These are phyloP conservation scores for Halcyon chelicuti DNA, from an alignment of 2,797 vertebrate genomes.

Conservation along the genomic window DNA sequence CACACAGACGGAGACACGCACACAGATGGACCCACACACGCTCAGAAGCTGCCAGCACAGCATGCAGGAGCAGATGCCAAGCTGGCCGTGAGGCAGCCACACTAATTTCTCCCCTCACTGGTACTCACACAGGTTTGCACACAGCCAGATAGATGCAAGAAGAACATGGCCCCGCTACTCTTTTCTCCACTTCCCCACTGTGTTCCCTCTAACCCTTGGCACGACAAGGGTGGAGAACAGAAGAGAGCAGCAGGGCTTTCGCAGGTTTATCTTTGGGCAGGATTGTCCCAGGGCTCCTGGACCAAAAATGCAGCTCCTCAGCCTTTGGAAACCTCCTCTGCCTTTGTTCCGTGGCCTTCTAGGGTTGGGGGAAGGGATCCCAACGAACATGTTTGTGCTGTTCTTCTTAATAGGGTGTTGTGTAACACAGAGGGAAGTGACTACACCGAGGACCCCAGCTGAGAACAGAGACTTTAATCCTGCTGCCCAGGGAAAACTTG, in stretches of 20 bases:
- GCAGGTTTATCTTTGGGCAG: background rate
- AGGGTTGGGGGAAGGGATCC: constrained; percentile 16
- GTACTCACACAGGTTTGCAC: background rate
- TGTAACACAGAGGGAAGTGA: constrained; percentile 71
- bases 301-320: background rate
- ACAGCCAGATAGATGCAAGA: background rate
- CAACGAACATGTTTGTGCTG: constrained; percentile 51
- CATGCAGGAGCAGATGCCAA: background rate
- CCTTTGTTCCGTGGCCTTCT: constrained; percentile 25
- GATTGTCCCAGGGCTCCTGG: background rate
- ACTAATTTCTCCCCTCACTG: background rate
- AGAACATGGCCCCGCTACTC: background rate
- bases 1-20: fast-evolving
- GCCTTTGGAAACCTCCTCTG: background rate
- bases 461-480: constrained; percentile 77
- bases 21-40: no score
- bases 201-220: background rate
- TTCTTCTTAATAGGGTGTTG: constrained; percentile 71
- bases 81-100: background rate
- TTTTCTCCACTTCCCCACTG: background rate
- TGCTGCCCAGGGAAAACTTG: constrained; percentile 68
- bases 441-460: constrained; percentile 64
- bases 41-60: constrained; percentile 37
- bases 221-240: background rate
- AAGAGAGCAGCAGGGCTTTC: background rate